Conservation (phyloP, 2,113 vertebrate species). For the Apaloderma vittatum region DNA sequence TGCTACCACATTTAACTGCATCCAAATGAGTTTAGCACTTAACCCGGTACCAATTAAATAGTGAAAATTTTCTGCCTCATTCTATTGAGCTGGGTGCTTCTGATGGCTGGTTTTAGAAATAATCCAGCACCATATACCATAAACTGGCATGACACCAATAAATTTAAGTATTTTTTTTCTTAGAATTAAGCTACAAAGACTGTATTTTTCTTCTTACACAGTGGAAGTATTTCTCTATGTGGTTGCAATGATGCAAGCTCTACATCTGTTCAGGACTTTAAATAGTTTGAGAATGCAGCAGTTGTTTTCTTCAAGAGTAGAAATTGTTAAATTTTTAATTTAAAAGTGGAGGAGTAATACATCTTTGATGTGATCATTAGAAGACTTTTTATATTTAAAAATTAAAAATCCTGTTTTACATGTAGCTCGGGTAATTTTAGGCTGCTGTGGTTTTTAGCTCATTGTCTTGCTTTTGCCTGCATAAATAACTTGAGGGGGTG, state of each 20-base stretch:
- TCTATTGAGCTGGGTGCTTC: neutral
- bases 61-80: slow-evolving; percentile 19
- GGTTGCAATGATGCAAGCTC: slow-evolving; percentile 59
- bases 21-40: slow-evolving; percentile 34
- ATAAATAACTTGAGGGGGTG: neutral
- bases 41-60: slow-evolving; percentile 45
- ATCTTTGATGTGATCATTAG: slow-evolving; percentile 53
- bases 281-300: slow-evolving; percentile 58
- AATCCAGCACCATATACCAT: neutral
- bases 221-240: slow-evolving; percentile 57
- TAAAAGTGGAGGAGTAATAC: slow-evolving; percentile 12
- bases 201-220: slow-evolving; percentile 12
- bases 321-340: slow-evolving; percentile 49
- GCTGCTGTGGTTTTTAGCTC: neutral
- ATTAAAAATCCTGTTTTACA: slow-evolving; percentile 13
- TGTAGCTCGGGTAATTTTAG: neutral
- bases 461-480: neutral
- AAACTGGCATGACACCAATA: slow-evolving; percentile 5
- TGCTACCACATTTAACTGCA: slow-evolving; percentile 31
- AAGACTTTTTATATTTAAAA: slow-evolving; percentile 46
- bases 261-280: slow-evolving; percentile 64
- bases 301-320: slow-evolving; percentile 48
- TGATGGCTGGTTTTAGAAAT: slow-evolving; percentile 1
- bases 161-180: neutral
- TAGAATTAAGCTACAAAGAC: slow-evolving; percentile 11